A percentile compares a stretch with the other conserved stretches of the same genome.
Conservation (phyloP, 2,888 invertebrate genomes). For the Dilophus febrilis region DNA sequence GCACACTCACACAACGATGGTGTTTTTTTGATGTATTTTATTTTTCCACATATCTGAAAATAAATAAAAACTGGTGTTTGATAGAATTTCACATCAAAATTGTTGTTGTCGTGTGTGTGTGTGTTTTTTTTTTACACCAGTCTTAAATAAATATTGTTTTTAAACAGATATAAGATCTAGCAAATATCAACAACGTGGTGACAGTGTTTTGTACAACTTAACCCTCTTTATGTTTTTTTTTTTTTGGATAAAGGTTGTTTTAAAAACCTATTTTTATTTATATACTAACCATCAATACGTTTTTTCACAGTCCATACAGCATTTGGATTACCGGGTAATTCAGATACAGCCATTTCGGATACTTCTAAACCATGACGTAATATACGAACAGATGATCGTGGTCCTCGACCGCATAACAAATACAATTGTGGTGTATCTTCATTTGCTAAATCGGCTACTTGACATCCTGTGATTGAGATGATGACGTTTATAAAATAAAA, state of each 20-base stretch:
- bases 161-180: conserved; percentile 10
- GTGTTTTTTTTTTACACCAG: no score
- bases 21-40: no score
- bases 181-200: neutral
- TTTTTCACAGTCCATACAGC: conserved; percentile 99
- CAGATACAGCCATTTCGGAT: conserved; percentile 99
- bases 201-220: neutral
- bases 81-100: conserved; percentile 36
- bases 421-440: conserved; percentile 99
- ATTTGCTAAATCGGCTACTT: conserved; percentile 89
- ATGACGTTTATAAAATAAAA: no score
- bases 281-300: conserved; percentile 79
- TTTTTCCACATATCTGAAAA: conserved; percentile 71
- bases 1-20: no score
- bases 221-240: neutral
- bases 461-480: no score
- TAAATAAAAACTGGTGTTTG: conserved; percentile 87
- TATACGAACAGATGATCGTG: conserved; percentile 82
- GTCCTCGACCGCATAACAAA: conserved; percentile 88
- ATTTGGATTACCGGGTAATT: conserved; percentile 98
- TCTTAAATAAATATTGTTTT: conserved; percentile 12
- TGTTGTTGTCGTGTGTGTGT: no score
- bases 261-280: neutral
- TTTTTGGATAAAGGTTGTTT: neutral
- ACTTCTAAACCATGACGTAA: conserved; percentile 95